A percentile compares a stretch with the other conserved stretches of the same genome.
Evolutionary conservation across 2,888 invertebrate genomes (phyloP).

Genomic region (Hypomecis atomaria): DNA sequence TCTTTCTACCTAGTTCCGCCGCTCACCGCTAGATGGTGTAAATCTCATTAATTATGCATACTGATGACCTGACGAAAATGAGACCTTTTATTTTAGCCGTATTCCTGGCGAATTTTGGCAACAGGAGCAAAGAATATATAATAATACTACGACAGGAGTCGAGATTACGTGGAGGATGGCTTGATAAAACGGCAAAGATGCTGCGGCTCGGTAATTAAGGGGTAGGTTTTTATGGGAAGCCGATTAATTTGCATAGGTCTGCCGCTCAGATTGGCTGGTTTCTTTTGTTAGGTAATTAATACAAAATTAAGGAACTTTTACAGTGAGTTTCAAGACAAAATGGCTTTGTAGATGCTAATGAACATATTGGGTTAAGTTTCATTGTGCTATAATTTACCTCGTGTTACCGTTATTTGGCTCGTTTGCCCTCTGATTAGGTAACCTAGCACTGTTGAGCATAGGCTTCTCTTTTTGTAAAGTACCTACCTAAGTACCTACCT

Average conservation of each 20-base stretch:
- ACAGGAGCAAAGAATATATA: too few relatives aligned
- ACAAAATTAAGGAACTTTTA: not conserved
- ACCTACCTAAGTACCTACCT: too few relatives aligned
- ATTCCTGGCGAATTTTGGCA: slow-evolving; percentile 76
- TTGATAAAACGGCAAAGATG: slow-evolving; percentile 59
- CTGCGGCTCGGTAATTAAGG: slow-evolving; percentile 47
- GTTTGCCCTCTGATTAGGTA: too few relatives aligned
- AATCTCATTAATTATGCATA: slow-evolving; percentile 90
- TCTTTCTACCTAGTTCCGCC: slow-evolving; percentile 65
- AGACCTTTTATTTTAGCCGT: slow-evolving; percentile 65
- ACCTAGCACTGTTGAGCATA: too few relatives aligned
- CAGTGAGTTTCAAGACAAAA: too few relatives aligned
- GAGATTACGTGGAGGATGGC: slow-evolving; percentile 67
- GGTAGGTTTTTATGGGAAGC: slow-evolving; percentile 41
- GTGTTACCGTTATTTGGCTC: too few relatives aligned
- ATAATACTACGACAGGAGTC: too few relatives aligned
- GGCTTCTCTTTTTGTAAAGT: too few relatives aligned
- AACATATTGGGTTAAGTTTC: too few relatives aligned
- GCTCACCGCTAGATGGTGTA: slow-evolving; percentile 72
- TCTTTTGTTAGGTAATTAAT: slow-evolving; percentile 24
- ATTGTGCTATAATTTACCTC: too few relatives aligned
- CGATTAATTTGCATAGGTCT: slow-evolving; percentile 40
- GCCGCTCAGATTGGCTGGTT: slow-evolving; percentile 21
- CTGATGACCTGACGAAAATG: slow-evolving; percentile 89
- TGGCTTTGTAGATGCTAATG: too few relatives aligned